Evolutionary conservation across 1,140 invertebrate genomes (phyloP).

Genomic region (Drusus annulatus): DNA sequence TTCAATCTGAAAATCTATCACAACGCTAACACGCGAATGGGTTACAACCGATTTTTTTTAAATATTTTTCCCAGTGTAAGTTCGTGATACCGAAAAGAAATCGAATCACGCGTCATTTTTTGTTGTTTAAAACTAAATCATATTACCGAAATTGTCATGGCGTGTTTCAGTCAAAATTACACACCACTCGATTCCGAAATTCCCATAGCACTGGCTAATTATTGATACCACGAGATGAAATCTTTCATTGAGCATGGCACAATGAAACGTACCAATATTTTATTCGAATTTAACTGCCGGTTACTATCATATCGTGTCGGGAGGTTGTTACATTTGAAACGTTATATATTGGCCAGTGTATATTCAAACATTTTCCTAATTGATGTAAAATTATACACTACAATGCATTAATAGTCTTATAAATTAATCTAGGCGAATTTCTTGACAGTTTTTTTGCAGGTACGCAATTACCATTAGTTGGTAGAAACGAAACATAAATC

Average conservation of each 20-base stretch:
- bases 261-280: background rate
- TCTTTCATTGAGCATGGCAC: conserved; percentile 9
- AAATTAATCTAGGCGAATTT: no score
- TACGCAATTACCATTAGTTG: no score
- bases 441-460: no score
- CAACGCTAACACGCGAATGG: conserved; percentile 41
- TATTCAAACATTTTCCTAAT: no score
- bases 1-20: conserved; percentile 36
- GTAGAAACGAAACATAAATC: no score
- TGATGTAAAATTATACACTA: no score
- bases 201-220: conserved; percentile 34
- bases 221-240: conserved; percentile 46
- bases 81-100: conserved; percentile 43
- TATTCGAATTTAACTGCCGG: background rate
- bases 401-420: no score
- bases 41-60: conserved; percentile 21
- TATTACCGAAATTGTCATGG: conserved; percentile 53
- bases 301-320: background rate
- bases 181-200: conserved; percentile 29
- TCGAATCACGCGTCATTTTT: conserved; percentile 30
- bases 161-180: conserved; percentile 53
- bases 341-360: no score
- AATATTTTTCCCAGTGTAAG: conserved; percentile 7
- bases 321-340: background rate
- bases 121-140: conserved; percentile 25